These are phyloP conservation scores for Bergia puertoricense DNA, from an alignment of 92 coral and sea anemone genomes.

Conservation along the genomic window DNA sequence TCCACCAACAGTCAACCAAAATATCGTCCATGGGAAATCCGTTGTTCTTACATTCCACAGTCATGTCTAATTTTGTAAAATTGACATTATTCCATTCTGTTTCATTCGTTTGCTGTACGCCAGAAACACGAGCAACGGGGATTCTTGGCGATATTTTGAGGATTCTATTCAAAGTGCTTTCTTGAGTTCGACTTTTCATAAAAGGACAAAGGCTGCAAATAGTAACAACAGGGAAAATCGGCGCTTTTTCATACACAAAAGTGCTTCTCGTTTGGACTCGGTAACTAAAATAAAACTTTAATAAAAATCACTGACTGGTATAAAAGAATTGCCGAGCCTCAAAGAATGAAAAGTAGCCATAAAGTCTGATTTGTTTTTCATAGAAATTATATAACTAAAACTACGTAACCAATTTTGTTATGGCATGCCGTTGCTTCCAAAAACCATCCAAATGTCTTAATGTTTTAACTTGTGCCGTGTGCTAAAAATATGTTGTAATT, in stretches of 20 bases:
- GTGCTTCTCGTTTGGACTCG: constrained; percentile 45
- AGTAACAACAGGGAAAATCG: constrained; percentile 66
- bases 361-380: too few relatives aligned
- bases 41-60: background rate
- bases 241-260: background rate
- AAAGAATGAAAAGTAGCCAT: constrained; percentile 53
- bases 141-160: background rate
- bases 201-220: constrained; percentile 61
- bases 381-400: too few relatives aligned
- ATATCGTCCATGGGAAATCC: constrained; percentile 49
- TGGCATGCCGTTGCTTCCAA: too few relatives aligned
- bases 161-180: background rate
- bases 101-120: background rate
- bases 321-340: constrained; percentile 24
- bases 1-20: constrained; percentile 42
- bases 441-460: too few relatives aligned
- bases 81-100: constrained; percentile 14
- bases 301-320: background rate
- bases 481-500: constrained; percentile 45
- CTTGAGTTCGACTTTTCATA: background rate
- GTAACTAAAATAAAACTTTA: constrained; percentile 34
- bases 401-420: too few relatives aligned
- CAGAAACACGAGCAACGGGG: background rate
- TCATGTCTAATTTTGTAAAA: background rate
- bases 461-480: constrained; percentile 21